phyloP scores from a whole-genome alignment of 2,888 invertebrate genomes.

The Ornithoptera priamus region DNA sequence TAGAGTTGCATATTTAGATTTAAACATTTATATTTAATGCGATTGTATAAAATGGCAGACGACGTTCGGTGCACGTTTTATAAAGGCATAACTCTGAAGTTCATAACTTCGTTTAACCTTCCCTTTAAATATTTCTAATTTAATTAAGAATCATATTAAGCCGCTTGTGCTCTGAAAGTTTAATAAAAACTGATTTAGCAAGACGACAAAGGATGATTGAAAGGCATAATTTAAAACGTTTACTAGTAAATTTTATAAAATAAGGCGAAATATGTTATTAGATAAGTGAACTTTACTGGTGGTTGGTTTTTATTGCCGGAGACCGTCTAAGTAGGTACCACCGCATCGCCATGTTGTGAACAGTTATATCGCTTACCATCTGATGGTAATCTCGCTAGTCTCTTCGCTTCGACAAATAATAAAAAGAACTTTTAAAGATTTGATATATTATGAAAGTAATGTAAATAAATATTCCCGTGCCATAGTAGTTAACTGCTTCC shows the following conservation, averaged over 20 bases:
- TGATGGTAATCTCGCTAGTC: too few relatives aligned
- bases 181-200: constrained; percentile 15
- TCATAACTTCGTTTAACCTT: constrained; percentile 27
- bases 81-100: constrained; percentile 23
- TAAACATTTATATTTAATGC: constrained; percentile 15
- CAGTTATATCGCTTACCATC: too few relatives aligned
- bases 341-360: too few relatives aligned
- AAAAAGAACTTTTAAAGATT: too few relatives aligned
- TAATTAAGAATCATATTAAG: constrained; percentile 22
- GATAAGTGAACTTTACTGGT: background rate
- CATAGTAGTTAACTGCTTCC: too few relatives aligned
- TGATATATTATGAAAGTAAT: too few relatives aligned
- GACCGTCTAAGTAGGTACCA: too few relatives aligned
- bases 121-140: constrained; percentile 24
- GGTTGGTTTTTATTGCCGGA: too few relatives aligned
- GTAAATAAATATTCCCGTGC: too few relatives aligned
- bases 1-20: constrained; percentile 1
- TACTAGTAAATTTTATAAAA: background rate
- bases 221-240: background rate
- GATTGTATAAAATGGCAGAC: constrained; percentile 3
- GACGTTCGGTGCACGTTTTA: constrained; percentile 28
- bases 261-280: background rate
- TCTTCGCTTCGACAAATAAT: too few relatives aligned
- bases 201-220: constrained; percentile 14
- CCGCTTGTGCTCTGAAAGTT: constrained; percentile 4